Evolutionary conservation across 2,888 invertebrate genomes (phyloP).

Genomic region (Malacosoma neustria): DNA sequence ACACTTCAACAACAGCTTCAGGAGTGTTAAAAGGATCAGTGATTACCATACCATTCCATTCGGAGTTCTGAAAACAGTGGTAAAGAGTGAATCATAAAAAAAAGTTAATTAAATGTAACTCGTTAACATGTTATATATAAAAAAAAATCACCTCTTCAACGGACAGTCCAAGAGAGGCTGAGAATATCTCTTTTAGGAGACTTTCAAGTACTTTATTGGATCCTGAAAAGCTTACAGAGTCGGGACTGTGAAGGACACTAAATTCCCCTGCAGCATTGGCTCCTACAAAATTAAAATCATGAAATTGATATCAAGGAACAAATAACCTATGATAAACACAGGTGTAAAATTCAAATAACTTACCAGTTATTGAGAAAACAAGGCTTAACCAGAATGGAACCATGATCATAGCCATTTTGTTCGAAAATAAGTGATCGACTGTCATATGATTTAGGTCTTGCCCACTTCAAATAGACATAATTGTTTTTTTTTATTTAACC

Average conservation of each 20-base stretch:
- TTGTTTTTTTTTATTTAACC: conserved; percentile 11
- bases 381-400: conserved; percentile 51
- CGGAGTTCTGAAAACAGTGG: conserved; percentile 63
- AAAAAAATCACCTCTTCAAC: conserved; percentile 78
- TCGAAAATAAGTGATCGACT: conserved; percentile 38
- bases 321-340: not conserved
- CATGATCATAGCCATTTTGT: conserved; percentile 58
- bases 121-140: too few species aligned
- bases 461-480: conserved; percentile 19
- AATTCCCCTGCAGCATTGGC: conserved; percentile 79
- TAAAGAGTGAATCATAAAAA: not conserved
- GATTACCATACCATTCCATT: conserved; percentile 82
- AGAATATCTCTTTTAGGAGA: conserved; percentile 80
- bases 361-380: conserved; percentile 49
- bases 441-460: conserved; percentile 64
- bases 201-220: conserved; percentile 77
- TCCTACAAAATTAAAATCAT: conserved; percentile 37
- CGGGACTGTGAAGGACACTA: conserved; percentile 79
- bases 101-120: too few species aligned
- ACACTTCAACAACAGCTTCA: conserved; percentile 80
- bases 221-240: conserved; percentile 80
- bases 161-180: conserved; percentile 82
- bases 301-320: too few species aligned
- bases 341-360: conserved; percentile 18
- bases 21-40: conserved; percentile 82